Conservation (phyloP, 2,888 invertebrate species). For the Agriopis marginaria region DNA sequence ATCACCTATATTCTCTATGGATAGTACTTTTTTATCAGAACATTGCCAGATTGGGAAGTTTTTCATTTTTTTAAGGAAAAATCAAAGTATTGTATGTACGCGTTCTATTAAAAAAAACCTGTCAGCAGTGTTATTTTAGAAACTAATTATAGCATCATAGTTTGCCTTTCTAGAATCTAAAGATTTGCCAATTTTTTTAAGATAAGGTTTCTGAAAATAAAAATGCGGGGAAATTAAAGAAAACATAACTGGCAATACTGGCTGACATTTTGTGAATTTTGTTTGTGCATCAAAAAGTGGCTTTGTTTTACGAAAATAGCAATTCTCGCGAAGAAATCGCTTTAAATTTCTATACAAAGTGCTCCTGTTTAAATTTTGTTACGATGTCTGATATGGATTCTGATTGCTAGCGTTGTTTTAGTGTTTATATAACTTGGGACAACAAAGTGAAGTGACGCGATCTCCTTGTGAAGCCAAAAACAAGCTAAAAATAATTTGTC, state of each 20-base stretch:
- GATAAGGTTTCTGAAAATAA: no score
- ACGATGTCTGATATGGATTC: slow-evolving; percentile 84
- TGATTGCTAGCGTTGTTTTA: slow-evolving; percentile 68
- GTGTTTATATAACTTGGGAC: slow-evolving; percentile 70
- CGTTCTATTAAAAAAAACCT: no score
- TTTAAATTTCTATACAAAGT: slow-evolving; percentile 7
- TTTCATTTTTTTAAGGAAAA: no score
- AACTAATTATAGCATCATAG: no score
- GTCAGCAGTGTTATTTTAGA: no score
- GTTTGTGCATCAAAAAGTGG: slow-evolving; percentile 30
- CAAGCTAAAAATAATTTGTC: slow-evolving; percentile 77
- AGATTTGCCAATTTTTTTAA: no score
- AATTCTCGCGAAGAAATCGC: slow-evolving; percentile 5
- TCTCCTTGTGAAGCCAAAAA: slow-evolving; percentile 70
- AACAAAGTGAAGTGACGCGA: slow-evolving; percentile 81
- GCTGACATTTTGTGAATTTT: slow-evolving; percentile 29
- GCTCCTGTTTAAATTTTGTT: slow-evolving; percentile 47
- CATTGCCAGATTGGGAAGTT: no score
- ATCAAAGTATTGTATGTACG: no score
- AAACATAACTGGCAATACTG: background rate
- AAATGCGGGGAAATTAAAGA: no score
- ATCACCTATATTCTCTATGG: no score
- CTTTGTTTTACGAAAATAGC: slow-evolving; percentile 23
- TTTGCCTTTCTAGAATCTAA: no score
- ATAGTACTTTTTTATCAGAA: no score